Evolutionary conservation across 2,797 vertebrate species (phyloP).

Genomic region (Pagetopsis macropterus): DNA sequence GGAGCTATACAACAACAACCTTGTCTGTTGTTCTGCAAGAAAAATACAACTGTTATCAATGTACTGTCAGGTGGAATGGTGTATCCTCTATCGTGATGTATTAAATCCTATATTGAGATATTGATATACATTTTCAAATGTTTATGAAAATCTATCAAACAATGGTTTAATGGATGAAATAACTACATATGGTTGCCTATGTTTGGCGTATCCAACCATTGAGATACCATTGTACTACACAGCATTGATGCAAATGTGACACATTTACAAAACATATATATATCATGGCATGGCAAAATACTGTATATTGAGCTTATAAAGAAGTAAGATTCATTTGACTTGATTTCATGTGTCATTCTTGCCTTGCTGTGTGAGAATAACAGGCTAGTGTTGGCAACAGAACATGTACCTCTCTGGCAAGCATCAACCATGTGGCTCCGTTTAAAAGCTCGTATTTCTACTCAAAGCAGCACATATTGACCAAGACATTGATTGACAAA

Average conservation of each 20-base stretch:
- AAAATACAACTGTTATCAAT: slow-evolving; percentile 10
- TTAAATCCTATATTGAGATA: background rate
- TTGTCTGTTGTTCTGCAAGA: background rate
- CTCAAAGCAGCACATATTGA: slow-evolving; percentile 26
- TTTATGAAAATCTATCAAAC: background rate
- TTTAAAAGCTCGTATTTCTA: slow-evolving; percentile 37
- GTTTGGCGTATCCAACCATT: background rate
- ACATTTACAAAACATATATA: too few relatives aligned
- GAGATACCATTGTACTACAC: background rate
- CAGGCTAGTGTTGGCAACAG: background rate
- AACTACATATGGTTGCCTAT: background rate
- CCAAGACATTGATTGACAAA: slow-evolving; percentile 41
- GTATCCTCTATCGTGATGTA: background rate
- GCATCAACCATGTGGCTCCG: slow-evolving; percentile 9
- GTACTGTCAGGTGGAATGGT: background rate
- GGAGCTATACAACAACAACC: slow-evolving; percentile 15
- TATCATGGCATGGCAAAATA: background rate
- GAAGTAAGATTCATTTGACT: background rate
- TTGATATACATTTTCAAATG: background rate
- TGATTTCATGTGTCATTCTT: background rate
- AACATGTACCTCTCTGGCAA: background rate
- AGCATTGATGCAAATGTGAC: background rate
- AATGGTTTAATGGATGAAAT: background rate
- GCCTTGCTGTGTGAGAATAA: background rate
- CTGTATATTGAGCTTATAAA: background rate